Conservation (phyloP, 1,140 invertebrate species). For the Drosophila kanapiae region DNA sequence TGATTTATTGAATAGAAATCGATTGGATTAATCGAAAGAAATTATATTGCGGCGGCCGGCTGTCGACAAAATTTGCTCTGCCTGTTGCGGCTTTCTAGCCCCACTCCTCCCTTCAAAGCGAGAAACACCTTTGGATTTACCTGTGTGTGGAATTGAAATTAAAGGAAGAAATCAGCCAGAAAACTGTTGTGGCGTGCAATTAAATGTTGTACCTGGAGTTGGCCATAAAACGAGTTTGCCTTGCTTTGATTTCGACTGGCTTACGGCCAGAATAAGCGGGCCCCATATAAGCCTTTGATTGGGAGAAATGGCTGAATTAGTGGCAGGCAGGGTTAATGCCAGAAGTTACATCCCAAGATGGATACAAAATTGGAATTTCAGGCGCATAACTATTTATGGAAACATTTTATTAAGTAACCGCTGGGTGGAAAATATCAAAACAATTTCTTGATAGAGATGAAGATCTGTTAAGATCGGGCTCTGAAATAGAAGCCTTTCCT, state of each 20-base stretch:
- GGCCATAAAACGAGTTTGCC: slow-evolving; percentile 44
- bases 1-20: slow-evolving; percentile 85
- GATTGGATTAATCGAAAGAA: slow-evolving; percentile 84
- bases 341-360: not conserved
- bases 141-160: slow-evolving; percentile 67
- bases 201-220: slow-evolving; percentile 54
- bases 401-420: not conserved
- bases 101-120: slow-evolving; percentile 12
- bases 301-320: slow-evolving; percentile 17
- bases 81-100: slow-evolving; percentile 40
- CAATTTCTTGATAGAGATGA: too few relatives aligned
- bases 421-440: not conserved
- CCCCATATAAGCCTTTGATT: slow-evolving; percentile 26
- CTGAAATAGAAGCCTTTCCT: too few relatives aligned
- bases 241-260: slow-evolving; percentile 33
- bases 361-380: not conserved
- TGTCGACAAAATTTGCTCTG: slow-evolving; percentile 65
- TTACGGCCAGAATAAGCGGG: slow-evolving; percentile 27
- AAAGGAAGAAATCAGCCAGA: slow-evolving; percentile 67
- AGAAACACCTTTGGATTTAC: slow-evolving; percentile 19
- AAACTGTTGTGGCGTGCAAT: slow-evolving; percentile 70
- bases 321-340: slow-evolving; percentile 30
- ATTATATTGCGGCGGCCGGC: slow-evolving; percentile 74
- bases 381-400: too few relatives aligned
- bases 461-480: too few relatives aligned